A percentile compares a stretch with the other conserved stretches of the same genome.
Conservation (phyloP, 2,113 vertebrate genomes). For the Chroicocephalus ridibundus region DNA sequence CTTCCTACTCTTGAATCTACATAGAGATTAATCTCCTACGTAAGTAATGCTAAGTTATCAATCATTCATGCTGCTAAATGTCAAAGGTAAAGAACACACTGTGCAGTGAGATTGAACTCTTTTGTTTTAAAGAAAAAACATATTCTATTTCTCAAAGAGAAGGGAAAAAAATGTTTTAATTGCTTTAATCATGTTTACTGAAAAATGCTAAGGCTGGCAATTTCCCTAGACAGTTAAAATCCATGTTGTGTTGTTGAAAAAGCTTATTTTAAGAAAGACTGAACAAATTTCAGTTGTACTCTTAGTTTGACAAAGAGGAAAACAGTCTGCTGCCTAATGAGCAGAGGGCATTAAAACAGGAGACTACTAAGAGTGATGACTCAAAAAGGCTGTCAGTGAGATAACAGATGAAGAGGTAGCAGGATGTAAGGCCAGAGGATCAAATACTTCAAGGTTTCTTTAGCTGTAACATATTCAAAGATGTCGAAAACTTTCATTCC, state of each 20-base stretch:
- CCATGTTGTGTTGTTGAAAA: not conserved
- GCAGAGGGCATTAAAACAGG: not conserved
- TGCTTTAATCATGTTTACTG: not conserved
- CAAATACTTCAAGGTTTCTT: constrained; percentile 3
- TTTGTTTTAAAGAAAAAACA: not conserved
- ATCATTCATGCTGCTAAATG: constrained; percentile 57
- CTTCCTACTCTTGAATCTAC: constrained; percentile 39
- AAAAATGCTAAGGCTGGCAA: not conserved
- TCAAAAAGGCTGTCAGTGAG: not conserved
- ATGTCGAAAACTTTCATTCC: not conserved
- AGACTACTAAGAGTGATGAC: not conserved
- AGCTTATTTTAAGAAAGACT: not conserved
- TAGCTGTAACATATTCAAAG: not conserved
- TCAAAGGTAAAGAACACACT: constrained; percentile 47
- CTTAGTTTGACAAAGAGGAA: not conserved
- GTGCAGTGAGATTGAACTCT: not conserved
- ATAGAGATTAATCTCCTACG: constrained; percentile 57
- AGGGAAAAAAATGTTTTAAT: not conserved
- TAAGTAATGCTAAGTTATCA: constrained; percentile 57
- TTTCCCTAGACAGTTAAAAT: not conserved
- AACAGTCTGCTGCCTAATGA: not conserved
- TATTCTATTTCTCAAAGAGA: not conserved
- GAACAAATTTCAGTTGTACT: not conserved
- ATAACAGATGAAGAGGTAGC: not conserved
- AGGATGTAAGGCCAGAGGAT: not conserved